Conservation (phyloP, 1,140 invertebrate genomes). For the Orchesella cincta region DNA sequence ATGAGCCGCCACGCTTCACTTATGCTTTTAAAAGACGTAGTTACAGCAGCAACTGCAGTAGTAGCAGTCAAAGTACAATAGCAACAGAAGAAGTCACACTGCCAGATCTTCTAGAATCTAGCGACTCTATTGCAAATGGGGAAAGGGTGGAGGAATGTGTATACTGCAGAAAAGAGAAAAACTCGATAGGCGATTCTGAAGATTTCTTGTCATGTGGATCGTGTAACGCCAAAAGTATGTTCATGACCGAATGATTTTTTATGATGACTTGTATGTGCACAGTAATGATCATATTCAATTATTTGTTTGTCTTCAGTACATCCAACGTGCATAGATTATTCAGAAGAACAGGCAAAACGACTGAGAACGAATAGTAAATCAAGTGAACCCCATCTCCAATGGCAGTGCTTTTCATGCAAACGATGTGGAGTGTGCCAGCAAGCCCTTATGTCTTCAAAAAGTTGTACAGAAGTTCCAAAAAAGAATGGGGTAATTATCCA, state of each 20-base stretch:
- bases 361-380: conserved; percentile 22
- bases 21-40: background rate
- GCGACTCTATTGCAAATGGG: conserved; percentile 44
- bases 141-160: conserved; percentile 53
- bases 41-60: too few species aligned
- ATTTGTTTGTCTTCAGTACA: conserved; percentile 55
- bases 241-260: background rate
- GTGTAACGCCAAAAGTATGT: conserved; percentile 74
- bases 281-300: background rate
- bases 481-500: background rate
- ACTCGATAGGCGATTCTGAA: conserved; percentile 64
- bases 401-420: conserved; percentile 21
- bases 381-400: background rate
- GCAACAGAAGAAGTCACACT: conserved; percentile 37
- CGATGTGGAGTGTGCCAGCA: conserved; percentile 11
- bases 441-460: background rate
- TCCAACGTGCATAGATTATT: conserved; percentile 59
- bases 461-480: background rate
- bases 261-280: background rate
- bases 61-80: too few species aligned
- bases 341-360: conserved; percentile 53
- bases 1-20: background rate
- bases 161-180: conserved; percentile 56
- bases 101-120: conserved; percentile 34
- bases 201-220: conserved; percentile 73